Evolutionary conservation across 92 coral and sea anemone species (phyloP).

Genomic region (Porites rus): DNA sequence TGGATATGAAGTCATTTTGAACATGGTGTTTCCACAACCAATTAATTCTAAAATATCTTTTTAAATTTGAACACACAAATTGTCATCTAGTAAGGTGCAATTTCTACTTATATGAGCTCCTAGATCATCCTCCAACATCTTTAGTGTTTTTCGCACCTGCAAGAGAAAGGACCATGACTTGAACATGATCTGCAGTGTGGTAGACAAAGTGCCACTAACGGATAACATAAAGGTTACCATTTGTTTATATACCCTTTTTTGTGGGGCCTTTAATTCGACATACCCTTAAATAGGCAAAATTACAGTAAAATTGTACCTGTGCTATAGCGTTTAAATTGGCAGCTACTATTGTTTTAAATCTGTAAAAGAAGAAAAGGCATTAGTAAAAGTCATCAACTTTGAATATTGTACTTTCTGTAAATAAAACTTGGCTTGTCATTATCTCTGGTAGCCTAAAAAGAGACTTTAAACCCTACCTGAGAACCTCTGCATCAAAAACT

Average conservation of each 20-base stretch:
- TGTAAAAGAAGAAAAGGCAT: conserved; percentile 19
- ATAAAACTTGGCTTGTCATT: not conserved
- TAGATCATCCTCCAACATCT: conserved; percentile 85
- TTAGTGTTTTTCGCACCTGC: conserved; percentile 82
- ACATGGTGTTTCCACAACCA: not conserved
- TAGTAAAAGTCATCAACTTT: too few species aligned
- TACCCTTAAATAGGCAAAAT: not conserved
- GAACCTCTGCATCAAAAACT: conserved; percentile 84
- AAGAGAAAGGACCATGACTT: not conserved
- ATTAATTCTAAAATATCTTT: not conserved
- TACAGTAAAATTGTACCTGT: conserved; percentile 61
- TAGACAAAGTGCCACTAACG: too few species aligned
- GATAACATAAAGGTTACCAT: too few species aligned
- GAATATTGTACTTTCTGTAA: too few species aligned
- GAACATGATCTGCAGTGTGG: too few species aligned
- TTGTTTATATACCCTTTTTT: not conserved
- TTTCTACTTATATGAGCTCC: conserved; percentile 63
- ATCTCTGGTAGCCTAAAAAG: not conserved
- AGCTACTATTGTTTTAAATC: conserved; percentile 82
- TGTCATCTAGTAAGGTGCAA: conserved; percentile 72
- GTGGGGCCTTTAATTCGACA: too few species aligned
- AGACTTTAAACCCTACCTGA: conserved; percentile 52
- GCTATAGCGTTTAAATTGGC: conserved; percentile 85
- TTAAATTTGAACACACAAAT: conserved; percentile 56
- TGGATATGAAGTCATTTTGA: too few species aligned